These are phyloP conservation scores for Tryphoninae sp. DNA, from an alignment of 2,888 invertebrate species.

Conservation along the genomic window DNA sequence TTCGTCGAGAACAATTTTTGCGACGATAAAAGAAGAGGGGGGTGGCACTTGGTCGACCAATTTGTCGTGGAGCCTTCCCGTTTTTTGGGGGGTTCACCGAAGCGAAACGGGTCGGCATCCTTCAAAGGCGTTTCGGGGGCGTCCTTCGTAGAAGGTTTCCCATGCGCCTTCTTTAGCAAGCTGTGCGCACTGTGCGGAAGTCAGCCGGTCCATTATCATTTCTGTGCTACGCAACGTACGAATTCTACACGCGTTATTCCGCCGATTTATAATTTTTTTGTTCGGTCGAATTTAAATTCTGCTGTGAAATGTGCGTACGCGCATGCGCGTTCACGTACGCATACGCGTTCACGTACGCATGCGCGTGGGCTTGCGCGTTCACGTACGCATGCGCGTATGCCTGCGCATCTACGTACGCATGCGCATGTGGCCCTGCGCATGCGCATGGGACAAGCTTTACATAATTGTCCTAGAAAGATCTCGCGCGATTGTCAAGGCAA, in stretches of 20 bases:
- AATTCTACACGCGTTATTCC: not conserved
- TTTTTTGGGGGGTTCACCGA: conserved; percentile 55
- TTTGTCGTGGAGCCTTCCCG: conserved; percentile 55
- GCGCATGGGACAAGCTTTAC: not conserved
- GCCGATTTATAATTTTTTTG: no score
- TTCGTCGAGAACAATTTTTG: conserved; percentile 46
- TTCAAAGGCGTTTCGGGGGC: conserved; percentile 46
- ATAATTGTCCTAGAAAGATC: not conserved
- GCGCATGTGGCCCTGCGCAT: not conserved
- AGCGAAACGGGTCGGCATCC: conserved; percentile 51
- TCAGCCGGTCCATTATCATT: not conserved
- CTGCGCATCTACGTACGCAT: not conserved
- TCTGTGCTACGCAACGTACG: not conserved
- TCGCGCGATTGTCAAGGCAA: not conserved
- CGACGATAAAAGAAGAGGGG: conserved; percentile 30
- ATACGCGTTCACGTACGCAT: no score
- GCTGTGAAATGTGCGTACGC: no score
- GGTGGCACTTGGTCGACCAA: conserved; percentile 49
- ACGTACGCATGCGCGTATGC: no score
- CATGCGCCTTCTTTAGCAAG: conserved; percentile 2
- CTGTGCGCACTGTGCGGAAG: not conserved
- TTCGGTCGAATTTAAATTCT: no score
- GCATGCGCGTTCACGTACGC: no score
- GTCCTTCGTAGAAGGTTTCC: conserved; percentile 41
- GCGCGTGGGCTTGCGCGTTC: no score